These are phyloP conservation scores for Sebastes minor DNA, from an alignment of 2,797 vertebrate genomes.

Conservation along the genomic window DNA sequence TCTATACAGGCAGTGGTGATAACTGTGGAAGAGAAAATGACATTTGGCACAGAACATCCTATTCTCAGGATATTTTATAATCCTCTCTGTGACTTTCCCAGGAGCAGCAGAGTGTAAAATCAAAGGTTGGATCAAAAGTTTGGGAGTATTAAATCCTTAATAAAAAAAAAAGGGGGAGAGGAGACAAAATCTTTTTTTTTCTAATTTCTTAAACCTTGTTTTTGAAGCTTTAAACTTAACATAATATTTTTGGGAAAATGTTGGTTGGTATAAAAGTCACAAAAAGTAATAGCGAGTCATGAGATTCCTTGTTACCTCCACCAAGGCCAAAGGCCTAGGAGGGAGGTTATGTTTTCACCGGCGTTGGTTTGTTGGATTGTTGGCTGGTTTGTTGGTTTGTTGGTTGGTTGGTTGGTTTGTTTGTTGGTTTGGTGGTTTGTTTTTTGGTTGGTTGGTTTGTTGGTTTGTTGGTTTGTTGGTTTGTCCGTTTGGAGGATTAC, in stretches of 20 bases:
- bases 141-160: background rate
- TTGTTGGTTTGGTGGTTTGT: no score
- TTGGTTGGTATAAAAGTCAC: background rate
- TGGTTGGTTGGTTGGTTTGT: no score
- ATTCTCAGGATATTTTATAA: background rate
- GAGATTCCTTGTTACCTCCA: no score
- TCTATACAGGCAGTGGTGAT: background rate
- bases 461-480: no score
- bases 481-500: no score
- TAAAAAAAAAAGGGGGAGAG: background rate
- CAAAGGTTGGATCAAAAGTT: background rate
- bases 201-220: background rate
- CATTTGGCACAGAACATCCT: background rate
- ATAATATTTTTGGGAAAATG: background rate
- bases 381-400: no score
- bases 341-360: no score
- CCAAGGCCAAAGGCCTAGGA: no score
- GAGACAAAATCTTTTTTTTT: background rate
- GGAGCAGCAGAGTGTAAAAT: background rate
- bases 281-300: background rate
- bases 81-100: slow-evolving; percentile 2
- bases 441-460: no score
- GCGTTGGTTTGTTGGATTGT: no score
- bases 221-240: background rate
- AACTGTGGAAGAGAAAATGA: background rate